These are phyloP conservation scores for Elachura formosa DNA, from an alignment of 2,113 vertebrate genomes.

Conservation along the genomic window DNA sequence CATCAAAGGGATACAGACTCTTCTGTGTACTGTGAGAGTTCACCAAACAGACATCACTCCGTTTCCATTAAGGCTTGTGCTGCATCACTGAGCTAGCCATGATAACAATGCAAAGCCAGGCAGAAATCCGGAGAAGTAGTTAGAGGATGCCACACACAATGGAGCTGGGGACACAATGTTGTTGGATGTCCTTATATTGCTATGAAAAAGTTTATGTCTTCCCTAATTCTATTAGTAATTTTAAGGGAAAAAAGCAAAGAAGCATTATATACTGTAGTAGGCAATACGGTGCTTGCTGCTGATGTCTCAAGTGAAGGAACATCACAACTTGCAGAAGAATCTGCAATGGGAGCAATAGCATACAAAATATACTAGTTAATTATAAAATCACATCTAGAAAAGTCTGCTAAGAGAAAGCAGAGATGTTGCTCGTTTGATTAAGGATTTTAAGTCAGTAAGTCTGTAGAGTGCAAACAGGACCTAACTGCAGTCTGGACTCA, in stretches of 20 bases:
- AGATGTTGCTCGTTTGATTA: not conserved
- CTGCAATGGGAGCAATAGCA: not conserved
- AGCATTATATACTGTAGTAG: not conserved
- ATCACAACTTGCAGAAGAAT: not conserved
- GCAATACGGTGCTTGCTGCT: not conserved
- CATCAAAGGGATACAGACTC: not conserved
- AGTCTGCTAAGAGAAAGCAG: not conserved
- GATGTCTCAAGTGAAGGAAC: not conserved
- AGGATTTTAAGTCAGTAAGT: not conserved
- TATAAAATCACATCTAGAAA: not conserved
- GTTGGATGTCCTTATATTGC: not conserved
- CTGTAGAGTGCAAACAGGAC: not conserved
- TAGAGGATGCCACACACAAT: not conserved
- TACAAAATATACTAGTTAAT: not conserved
- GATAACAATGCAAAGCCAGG: not conserved
- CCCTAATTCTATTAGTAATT: not conserved
- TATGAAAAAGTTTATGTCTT: not conserved
- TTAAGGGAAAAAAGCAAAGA: not conserved
- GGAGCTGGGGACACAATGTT: not conserved
- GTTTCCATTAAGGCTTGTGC: not conserved
- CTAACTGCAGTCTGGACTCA: not conserved
- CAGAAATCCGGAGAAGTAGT: not conserved
- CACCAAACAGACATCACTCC: not conserved
- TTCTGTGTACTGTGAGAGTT: not conserved
- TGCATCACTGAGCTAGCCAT: not conserved